These are phyloP conservation scores for Doryteuthis pealeii DNA, from an alignment of 1,140 invertebrate species.

Conservation along the genomic window DNA sequence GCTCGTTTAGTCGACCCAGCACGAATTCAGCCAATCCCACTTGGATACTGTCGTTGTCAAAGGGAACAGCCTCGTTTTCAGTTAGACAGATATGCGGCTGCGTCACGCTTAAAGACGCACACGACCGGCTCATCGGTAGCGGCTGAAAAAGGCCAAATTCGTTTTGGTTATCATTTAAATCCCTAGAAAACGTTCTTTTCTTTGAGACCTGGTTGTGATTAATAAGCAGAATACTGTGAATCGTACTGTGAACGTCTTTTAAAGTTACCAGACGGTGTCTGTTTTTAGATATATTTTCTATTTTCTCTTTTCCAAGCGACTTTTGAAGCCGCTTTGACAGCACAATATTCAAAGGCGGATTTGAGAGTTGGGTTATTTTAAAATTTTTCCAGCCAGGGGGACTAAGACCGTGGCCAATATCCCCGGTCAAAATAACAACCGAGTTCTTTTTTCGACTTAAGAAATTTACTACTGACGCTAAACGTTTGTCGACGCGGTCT, in stretches of 20 bases:
- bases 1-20: not conserved
- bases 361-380: constrained; percentile 5
- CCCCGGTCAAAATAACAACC: not conserved
- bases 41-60: constrained; percentile 8
- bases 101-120: not conserved
- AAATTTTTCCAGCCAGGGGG: not conserved
- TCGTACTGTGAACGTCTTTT: not conserved
- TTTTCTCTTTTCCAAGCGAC: not conserved
- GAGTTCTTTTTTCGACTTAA: not conserved
- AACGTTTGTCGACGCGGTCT: not conserved
- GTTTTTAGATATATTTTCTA: not conserved
- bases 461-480: not conserved
- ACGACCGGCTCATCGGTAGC: not conserved
- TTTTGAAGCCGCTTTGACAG: not conserved
- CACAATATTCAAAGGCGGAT: not conserved
- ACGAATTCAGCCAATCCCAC: constrained; percentile 8
- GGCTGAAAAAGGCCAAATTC: not conserved
- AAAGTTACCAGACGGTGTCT: not conserved
- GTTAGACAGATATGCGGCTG: constrained; percentile 4
- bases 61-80: not conserved
- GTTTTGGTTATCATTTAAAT: not conserved
- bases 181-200: not conserved
- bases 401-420: not conserved
- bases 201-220: not conserved
- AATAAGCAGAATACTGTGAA: not conserved